Percentiles rank a stretch among this genome's conserved stretches.
Conservation (phyloP, 2,888 invertebrate species). For the Lacanobia wlatinum region DNA sequence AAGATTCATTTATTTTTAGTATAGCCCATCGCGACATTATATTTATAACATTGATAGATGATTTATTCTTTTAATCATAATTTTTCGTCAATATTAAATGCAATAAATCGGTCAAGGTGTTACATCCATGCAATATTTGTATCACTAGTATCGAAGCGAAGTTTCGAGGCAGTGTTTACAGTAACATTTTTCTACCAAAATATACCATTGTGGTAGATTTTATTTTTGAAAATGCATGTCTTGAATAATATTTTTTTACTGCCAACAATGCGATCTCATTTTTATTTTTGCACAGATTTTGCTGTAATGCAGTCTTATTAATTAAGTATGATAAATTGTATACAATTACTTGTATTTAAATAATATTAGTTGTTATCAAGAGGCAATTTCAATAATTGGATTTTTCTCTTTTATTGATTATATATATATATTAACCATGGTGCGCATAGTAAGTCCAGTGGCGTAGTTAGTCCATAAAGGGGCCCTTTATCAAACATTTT, state of each 20-base stretch:
- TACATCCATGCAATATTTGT: background rate
- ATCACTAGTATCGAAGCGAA: background rate
- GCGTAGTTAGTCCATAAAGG: too few relatives aligned
- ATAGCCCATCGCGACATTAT: background rate
- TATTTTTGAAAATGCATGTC: background rate
- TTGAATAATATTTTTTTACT: background rate
- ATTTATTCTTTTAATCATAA: constrained; percentile 1
- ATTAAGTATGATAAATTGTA: background rate
- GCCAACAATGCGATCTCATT: constrained; percentile 29
- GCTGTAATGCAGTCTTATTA: background rate
- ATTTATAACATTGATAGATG: constrained; percentile 16
- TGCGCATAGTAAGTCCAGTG: too few relatives aligned
- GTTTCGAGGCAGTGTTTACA: constrained; percentile 13
- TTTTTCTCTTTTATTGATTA: too few relatives aligned
- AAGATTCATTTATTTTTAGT: background rate
- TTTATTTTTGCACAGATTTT: background rate
- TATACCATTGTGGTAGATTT: background rate
- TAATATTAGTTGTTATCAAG: background rate
- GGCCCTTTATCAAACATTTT: too few relatives aligned
- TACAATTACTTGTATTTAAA: background rate
- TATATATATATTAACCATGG: too few relatives aligned
- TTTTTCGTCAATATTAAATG: constrained; percentile 6
- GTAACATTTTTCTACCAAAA: constrained; percentile 36
- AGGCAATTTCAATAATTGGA: background rate
- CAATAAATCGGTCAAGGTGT: constrained; percentile 47